Evolutionary conservation across 2,113 vertebrate species (phyloP), one percentile per base, ranked within the genome.

Genomic region (Melanerpes formicivorus): DNA sequence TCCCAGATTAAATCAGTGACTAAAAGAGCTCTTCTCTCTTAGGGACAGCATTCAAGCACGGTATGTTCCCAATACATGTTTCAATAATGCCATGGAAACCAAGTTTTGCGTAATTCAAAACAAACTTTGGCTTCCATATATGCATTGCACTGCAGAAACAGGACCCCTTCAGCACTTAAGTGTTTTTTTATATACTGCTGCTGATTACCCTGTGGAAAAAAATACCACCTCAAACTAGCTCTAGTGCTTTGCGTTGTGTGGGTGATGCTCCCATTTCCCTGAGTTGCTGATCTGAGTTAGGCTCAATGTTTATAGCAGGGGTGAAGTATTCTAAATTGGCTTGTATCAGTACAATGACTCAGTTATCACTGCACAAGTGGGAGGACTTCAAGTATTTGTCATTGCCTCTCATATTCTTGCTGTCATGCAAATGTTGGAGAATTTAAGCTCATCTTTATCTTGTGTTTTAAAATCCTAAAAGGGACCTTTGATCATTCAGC

Each of bases 301-400:
- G 48, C 62, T 30, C 65, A 88, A 74, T 22, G 19, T 90, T 88
- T 90, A 90, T 52, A 87, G 67, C 52, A 79, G 25, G 30, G 67
- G 50, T 80, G 40, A 92, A 87, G 15, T 63, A 67, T 89, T 84
- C 67, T 90, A 93, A 95, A 82, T 90, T 56, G 64, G 56, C 71
- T 92, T 66, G 19, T 60, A 73, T 82, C 67, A 63, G 66, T 56
- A 90, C 85, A 66, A 27, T 95, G 90, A 95, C 83, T 94, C 93
- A 90, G 83, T 72, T 70, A 91, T 91, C 73, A 34, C 56, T 84
- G 64, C 0, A 2, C 67, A 74, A 84, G 93, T 94, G 87, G 90
- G 92, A 96, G 88, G 78, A 89, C 64, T 92, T 92, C 64, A 92
- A 94, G 50, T 30, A 73, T 60, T 84, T 93, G 74, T 94, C 86